These are phyloP conservation scores for Leptopilina syphax DNA, from an alignment of 2,888 invertebrate genomes.

Conservation along the genomic window DNA sequence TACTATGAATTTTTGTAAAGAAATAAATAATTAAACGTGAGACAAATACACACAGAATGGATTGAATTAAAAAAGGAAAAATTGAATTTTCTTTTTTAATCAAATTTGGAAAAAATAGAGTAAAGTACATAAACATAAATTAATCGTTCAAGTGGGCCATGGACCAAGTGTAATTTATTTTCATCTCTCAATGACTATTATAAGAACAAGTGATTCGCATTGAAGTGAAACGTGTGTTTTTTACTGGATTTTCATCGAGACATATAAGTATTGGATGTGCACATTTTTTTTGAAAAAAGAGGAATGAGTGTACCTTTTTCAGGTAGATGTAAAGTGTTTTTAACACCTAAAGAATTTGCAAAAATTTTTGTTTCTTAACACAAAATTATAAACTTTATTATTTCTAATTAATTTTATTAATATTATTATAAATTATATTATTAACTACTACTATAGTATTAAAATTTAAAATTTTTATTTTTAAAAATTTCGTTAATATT, in stretches of 20 bases:
- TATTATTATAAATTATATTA: too few relatives aligned
- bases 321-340: constrained; percentile 17
- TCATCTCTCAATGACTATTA: constrained; percentile 22
- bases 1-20: too few relatives aligned
- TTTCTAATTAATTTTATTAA: too few relatives aligned
- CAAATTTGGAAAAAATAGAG: not conserved
- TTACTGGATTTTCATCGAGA: constrained; percentile 22
- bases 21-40: too few relatives aligned
- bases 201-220: constrained; percentile 32
- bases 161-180: constrained; percentile 24
- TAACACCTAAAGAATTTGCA: not conserved
- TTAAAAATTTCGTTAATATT: too few relatives aligned
- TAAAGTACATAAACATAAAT: not conserved
- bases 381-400: too few relatives aligned
- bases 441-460: too few relatives aligned
- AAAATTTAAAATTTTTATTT: too few relatives aligned
- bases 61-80: not conserved
- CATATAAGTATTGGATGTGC: constrained; percentile 22
- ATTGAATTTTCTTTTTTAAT: not conserved
- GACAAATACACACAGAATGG: too few relatives aligned
- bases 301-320: not conserved
- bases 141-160: constrained; percentile 11
- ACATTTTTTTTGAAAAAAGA: constrained; percentile 2
- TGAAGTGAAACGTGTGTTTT: constrained; percentile 30
- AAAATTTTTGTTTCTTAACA: too few relatives aligned